A percentile compares a stretch with the other conserved stretches of the same genome.
phyloP scores from a whole-genome alignment of 2,797 vertebrate genomes.

The Acipenser ruthenus region DNA sequence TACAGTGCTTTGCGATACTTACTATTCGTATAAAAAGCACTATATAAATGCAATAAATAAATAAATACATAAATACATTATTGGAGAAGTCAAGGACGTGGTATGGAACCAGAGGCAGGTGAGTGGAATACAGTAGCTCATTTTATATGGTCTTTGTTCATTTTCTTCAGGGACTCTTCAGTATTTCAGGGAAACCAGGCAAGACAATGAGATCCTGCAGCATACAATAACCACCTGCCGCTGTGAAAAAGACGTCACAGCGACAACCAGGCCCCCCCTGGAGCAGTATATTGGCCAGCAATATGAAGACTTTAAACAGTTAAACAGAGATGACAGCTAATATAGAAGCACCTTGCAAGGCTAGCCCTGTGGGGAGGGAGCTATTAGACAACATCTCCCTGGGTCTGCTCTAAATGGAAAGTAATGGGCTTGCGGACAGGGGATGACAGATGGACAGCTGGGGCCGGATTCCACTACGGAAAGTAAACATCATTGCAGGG shows the following conservation, averaged over 20 bases:
- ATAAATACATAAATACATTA: too few species aligned
- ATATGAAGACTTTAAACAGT: slow-evolving; percentile 4
- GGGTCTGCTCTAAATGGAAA: slow-evolving; percentile 13
- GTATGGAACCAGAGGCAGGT: too few species aligned
- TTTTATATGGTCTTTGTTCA: too few species aligned
- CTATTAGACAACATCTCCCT: background rate
- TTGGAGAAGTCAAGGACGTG: too few species aligned
- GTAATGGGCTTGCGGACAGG: slow-evolving; percentile 18
- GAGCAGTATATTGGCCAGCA: background rate
- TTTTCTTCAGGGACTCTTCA: too few species aligned
- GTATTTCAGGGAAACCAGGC: too few species aligned
- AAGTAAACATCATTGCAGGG: slow-evolving; percentile 9
- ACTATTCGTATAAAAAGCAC: too few species aligned
- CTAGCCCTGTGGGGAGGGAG: background rate
- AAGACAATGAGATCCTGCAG: too few species aligned
- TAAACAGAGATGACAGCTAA: background rate
- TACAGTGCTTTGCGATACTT: too few species aligned
- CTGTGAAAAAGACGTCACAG: background rate
- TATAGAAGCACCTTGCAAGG: background rate
- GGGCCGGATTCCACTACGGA: slow-evolving; percentile 15
- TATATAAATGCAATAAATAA: too few species aligned
- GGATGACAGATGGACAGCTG: slow-evolving; percentile 20
- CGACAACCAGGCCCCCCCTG: slow-evolving; percentile 2
- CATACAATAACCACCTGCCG: too few species aligned
- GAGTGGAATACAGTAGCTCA: too few species aligned